A percentile compares a stretch with the other conserved stretches of the same genome.
phyloP scores from a whole-genome alignment of 2,113 vertebrate species.

The Candoia aspera region DNA sequence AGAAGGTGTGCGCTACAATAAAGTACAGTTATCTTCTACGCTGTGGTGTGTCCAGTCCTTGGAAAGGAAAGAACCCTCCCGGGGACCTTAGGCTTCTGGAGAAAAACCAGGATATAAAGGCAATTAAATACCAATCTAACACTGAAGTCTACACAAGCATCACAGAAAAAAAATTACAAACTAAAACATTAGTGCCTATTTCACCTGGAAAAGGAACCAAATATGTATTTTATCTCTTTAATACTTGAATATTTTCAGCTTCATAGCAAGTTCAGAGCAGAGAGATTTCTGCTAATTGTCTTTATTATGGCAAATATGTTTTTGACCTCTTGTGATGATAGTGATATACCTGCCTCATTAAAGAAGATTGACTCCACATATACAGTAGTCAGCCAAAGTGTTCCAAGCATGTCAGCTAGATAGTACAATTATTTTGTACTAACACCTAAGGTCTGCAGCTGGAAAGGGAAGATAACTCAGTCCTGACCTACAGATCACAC shows the following conservation, averaged over 20 bases:
- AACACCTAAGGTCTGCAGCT: neutral
- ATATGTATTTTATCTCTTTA: no score
- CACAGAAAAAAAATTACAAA: neutral
- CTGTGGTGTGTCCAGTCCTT: neutral
- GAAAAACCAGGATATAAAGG: neutral
- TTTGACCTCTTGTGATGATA: neutral
- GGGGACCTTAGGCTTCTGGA: neutral
- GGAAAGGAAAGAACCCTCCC: neutral
- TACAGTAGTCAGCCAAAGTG: neutral
- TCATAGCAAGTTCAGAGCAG: no score
- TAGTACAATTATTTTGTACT: neutral
- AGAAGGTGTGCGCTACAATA: neutral
- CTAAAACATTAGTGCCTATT: neutral
- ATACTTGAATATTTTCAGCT: no score
- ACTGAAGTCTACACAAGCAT: neutral
- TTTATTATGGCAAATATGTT: neutral
- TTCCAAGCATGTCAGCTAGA: neutral
- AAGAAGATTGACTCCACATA: neutral
- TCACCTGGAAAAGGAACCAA: no score
- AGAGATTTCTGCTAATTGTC: neutral
- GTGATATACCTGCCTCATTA: neutral
- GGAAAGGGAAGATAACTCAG: neutral
- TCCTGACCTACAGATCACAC: neutral
- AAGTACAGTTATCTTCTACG: neutral
- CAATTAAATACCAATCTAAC: neutral